Evolutionary conservation across 2,888 invertebrate genomes (phyloP).

Genomic region (Nymphalis c-album): DNA sequence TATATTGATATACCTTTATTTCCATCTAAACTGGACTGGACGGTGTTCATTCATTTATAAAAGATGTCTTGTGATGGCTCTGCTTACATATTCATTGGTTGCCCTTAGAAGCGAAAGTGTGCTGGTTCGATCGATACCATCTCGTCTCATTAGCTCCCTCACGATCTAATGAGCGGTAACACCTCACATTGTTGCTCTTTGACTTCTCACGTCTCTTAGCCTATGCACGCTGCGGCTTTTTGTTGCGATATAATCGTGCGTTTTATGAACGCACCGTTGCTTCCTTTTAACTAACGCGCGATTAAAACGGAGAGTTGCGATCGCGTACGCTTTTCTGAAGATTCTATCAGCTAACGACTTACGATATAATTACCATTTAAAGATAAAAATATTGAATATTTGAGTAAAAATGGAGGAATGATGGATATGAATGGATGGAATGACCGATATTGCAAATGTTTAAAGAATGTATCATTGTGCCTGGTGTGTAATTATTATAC

Average conservation of each 20-base stretch:
- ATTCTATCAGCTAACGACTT: not conserved
- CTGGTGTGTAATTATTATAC: too few relatives aligned
- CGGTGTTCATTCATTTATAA: not conserved
- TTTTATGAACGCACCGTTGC: constrained; percentile 9
- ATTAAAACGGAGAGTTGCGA: not conserved
- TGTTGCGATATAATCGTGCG: constrained; percentile 6
- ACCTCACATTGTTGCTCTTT: constrained; percentile 52
- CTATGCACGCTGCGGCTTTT: constrained; percentile 5
- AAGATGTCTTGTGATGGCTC: constrained; percentile 18
- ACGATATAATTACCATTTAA: too few relatives aligned
- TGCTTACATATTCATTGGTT: constrained; percentile 44
- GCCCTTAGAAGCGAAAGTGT: constrained; percentile 73
- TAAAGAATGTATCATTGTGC: too few relatives aligned
- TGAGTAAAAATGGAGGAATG: too few relatives aligned
- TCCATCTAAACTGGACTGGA: not conserved
- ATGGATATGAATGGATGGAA: too few relatives aligned
- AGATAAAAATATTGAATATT: too few relatives aligned
- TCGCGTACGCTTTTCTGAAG: not conserved
- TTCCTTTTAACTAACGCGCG: not conserved
- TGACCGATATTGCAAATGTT: too few relatives aligned
- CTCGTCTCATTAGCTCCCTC: constrained; percentile 68
- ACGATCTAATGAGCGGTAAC: constrained; percentile 69
- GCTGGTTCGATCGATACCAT: constrained; percentile 59
- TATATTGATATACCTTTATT: not conserved
- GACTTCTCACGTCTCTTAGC: constrained; percentile 37